A percentile compares a stretch with the other conserved stretches of the same genome.
These are phyloP conservation scores for Sminthurinus aureus DNA, from an alignment of 2,888 invertebrate genomes.

Conservation along the genomic window DNA sequence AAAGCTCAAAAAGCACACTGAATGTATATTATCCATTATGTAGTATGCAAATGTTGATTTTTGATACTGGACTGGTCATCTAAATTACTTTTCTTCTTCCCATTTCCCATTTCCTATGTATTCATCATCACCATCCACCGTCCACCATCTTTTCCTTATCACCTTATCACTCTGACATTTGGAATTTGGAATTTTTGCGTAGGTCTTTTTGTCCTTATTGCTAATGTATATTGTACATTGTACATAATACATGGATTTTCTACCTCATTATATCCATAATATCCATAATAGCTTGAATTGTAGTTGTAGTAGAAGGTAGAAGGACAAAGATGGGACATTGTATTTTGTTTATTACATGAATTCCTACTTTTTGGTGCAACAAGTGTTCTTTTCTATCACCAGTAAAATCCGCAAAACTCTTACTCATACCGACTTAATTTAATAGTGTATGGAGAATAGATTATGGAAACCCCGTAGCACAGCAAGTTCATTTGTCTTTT, in stretches of 20 bases:
- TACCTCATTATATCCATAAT: no score
- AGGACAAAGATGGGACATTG: no score
- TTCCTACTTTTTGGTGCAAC: no score
- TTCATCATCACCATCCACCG: neutral
- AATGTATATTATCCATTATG: neutral
- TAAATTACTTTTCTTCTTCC: neutral
- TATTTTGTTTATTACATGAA: no score
- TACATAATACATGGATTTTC: neutral
- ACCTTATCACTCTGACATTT: neutral
- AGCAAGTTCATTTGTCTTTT: neutral
- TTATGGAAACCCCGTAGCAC: neutral
- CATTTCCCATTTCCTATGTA: neutral
- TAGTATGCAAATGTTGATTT: no score
- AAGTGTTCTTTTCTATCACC: neutral
- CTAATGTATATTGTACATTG: neutral
- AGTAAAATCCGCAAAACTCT: neutral
- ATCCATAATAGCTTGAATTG: no score
- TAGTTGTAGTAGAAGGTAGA: no score
- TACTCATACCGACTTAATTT: neutral
- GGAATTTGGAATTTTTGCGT: neutral
- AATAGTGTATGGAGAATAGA: neutral
- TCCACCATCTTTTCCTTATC: neutral
- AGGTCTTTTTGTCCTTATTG: neutral
- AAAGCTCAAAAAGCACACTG: constrained; percentile 1
- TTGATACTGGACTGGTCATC: neutral